Evolutionary conservation across 2,797 vertebrate genomes (phyloP), one percentile per base, ranked within the genome.

Genomic region (Knipowitschia caucasica): DNA sequence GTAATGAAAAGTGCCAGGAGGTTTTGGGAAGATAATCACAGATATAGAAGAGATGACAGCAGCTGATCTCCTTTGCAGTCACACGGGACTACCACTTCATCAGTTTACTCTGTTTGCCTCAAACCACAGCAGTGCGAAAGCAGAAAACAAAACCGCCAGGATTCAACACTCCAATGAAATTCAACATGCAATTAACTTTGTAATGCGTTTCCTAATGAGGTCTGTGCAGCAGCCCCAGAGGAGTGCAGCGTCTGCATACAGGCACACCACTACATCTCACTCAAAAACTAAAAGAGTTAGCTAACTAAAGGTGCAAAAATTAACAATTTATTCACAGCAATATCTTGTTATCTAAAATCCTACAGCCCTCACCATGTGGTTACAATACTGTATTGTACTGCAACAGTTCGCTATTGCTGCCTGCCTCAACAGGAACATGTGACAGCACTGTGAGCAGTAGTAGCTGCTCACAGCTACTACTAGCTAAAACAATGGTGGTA

Each of bases 121-220:
- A 67, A 64, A 67, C 59, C 36, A 66, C 76, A 56, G 64, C 33
- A 25, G 58, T 36, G 8, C 62, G 61, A 71, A 78, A 78, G 50
- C 76, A 71, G 61, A 60, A 70, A 66, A 74, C 65, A 78, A 79
- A 82, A 77, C 78, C 79, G 0, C 72, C 63, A 80, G 81, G 84
- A 83, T 69, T 78, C 24, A 14, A 38, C 8, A 0, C 71, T 70
- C 62, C 62, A 53, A 75, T 75, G 81, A 73, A 83, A 82, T 64
- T 62, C 78, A 69, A 69, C 20, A 56, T 70, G 74, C 81, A 87
- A 89, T 89, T 87, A 87, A 81, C 80, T 81, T 84, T 76, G 77
- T 81, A 84, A 86, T 88, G 68, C 76, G 77, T 83, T 86, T 83
- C 87, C 78, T 84, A 86, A 87, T 87, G 76, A 89, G 84, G 86